Evolutionary conservation across 2,113 vertebrate species (phyloP).

Genomic region (Serilophus lunatus): DNA sequence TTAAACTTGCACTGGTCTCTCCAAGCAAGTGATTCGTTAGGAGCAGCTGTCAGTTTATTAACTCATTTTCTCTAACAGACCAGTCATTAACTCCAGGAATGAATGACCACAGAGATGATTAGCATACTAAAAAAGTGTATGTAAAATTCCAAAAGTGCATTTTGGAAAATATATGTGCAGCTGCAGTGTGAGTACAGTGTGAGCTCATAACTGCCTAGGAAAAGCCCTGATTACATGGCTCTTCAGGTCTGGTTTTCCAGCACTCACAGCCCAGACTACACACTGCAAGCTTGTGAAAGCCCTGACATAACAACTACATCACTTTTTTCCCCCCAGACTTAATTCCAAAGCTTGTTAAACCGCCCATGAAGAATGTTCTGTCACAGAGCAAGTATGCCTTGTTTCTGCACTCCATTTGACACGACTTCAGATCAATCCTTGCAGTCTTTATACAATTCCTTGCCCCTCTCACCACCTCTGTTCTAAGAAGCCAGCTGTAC

Average conservation of each 20-base stretch:
- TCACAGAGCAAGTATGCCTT: not conserved
- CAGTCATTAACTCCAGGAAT: conserved; percentile 28
- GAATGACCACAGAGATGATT: conserved; percentile 30
- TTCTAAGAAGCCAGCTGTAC: not conserved
- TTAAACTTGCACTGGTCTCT: not conserved
- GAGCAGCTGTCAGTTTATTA: conserved; percentile 42
- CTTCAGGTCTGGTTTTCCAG: conserved; percentile 4
- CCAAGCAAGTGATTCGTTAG: not conserved
- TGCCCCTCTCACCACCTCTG: not conserved
- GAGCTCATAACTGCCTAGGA: conserved; percentile 20
- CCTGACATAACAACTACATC: conserved; percentile 5
- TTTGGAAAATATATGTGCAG: conserved; percentile 34
- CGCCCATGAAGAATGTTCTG: not conserved
- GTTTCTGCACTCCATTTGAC: not conserved
- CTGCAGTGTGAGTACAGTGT: not conserved
- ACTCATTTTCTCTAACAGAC: not conserved
- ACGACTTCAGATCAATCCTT: not conserved
- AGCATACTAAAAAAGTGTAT: not conserved
- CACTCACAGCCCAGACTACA: not conserved
- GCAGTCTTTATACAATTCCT: not conserved
- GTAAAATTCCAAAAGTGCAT: conserved; percentile 6
- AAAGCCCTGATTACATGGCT: not conserved
- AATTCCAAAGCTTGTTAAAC: conserved; percentile 25
- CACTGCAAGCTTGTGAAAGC: conserved; percentile 1
- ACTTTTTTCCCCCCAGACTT: not conserved